Conservation (phyloP, 2,888 invertebrate species). For the Andricus curvator region DNA sequence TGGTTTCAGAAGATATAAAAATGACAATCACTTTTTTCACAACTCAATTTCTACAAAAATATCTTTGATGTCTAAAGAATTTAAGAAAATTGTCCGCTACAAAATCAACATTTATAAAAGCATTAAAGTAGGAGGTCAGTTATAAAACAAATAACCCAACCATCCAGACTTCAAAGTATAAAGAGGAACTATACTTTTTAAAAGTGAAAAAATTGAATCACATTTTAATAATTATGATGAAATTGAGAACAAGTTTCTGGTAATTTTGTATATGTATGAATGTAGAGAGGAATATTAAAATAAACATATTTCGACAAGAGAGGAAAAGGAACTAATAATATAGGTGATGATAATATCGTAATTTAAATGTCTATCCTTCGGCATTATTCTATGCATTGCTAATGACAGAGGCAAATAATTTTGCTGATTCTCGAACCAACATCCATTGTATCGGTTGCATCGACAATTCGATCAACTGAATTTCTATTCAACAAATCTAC, state of each 20-base stretch:
- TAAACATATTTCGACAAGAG: too few relatives aligned
- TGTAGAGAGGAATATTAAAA: too few relatives aligned
- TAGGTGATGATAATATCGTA: neutral
- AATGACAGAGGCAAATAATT: conserved; percentile 30
- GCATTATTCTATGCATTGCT: conserved; percentile 3
- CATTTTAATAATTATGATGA: neutral
- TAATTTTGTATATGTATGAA: neutral
- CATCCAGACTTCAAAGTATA: neutral
- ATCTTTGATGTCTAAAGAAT: neutral
- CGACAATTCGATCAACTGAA: conserved; percentile 24
- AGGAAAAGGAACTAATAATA: neutral
- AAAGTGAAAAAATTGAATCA: neutral
- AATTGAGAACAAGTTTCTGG: neutral
- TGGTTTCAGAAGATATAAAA: neutral
- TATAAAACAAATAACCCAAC: too few relatives aligned
- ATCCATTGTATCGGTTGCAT: conserved; percentile 13
- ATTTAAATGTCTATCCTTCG: neutral
- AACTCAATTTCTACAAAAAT: neutral
- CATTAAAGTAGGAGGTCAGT: neutral
- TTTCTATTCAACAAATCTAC: conserved; percentile 26
- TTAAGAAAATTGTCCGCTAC: neutral
- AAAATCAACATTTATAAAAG: neutral
- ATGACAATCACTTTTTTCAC: neutral
- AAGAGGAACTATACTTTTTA: neutral
- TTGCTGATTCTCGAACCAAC: conserved; percentile 15